Evolutionary conservation across 2,888 invertebrate species (phyloP).

Genomic region (Apodemia mormo): DNA sequence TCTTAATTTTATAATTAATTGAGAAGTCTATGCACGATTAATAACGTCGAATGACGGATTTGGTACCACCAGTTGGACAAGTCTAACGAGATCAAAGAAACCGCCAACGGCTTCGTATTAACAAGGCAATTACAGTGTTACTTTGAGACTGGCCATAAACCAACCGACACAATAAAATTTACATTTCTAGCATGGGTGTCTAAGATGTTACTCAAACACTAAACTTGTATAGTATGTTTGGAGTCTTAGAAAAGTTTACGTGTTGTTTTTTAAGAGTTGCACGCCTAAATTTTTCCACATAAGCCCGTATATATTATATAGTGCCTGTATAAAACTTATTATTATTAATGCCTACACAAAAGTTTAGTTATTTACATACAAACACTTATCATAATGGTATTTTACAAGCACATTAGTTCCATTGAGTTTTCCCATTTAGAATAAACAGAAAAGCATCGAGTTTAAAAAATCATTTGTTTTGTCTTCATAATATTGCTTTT

Average conservation of each 20-base stretch:
- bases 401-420: no score
- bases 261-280: background rate
- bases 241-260: background rate
- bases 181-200: constrained; percentile 42
- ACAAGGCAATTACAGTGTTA: constrained; percentile 73
- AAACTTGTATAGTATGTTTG: background rate
- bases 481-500: no score
- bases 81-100: constrained; percentile 63
- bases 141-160: constrained; percentile 47
- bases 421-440: no score
- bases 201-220: constrained; percentile 14
- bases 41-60: constrained; percentile 59
- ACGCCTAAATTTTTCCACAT: background rate
- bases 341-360: no score
- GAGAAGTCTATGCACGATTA: constrained; percentile 50
- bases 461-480: no score
- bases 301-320: background rate
- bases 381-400: no score
- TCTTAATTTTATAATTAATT: constrained; percentile 60
- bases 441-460: no score
- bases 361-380: no score
- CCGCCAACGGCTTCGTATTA: constrained; percentile 69
- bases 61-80: constrained; percentile 63
- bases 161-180: constrained; percentile 55
- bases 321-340: background rate